These are phyloP conservation scores for Agrochola lychnidis DNA, from an alignment of 2,888 invertebrate genomes.

Conservation along the genomic window DNA sequence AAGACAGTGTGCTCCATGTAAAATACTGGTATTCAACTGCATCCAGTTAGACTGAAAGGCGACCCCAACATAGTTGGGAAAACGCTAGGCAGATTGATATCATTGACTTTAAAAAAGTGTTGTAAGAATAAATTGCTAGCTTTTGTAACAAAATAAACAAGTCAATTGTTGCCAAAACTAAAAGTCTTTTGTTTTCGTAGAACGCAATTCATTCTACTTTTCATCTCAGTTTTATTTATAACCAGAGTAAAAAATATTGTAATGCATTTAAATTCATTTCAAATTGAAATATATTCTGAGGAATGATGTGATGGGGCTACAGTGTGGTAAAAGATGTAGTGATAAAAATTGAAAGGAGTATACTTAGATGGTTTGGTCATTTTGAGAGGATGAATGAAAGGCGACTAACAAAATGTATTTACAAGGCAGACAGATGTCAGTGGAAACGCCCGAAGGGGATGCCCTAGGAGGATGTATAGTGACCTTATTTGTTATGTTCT, in stretches of 20 bases:
- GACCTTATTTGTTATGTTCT: no score
- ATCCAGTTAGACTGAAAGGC: not conserved
- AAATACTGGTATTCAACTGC: not conserved
- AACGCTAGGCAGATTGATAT: not conserved
- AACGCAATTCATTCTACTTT: constrained; percentile 14
- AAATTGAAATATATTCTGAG: not conserved
- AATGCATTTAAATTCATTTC: not conserved
- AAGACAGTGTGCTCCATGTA: not conserved
- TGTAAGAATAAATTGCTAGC: not conserved
- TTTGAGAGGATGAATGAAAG: no score
- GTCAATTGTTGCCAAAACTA: constrained; percentile 25
- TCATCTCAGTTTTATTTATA: constrained; percentile 5
- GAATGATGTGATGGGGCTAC: no score
- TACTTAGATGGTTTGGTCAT: no score
- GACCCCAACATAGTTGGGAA: not conserved
- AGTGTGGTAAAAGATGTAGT: no score
- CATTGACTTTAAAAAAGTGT: not conserved
- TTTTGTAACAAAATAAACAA: not conserved
- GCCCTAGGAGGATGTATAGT: no score
- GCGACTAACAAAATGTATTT: no score
- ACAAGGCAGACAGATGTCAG: no score
- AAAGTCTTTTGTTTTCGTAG: constrained; percentile 7
- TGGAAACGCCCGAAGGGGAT: no score
- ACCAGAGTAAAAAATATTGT: not conserved
- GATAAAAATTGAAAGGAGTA: no score